Conservation (phyloP, 1,140 invertebrate species). For the Nasonia longicornis region DNA sequence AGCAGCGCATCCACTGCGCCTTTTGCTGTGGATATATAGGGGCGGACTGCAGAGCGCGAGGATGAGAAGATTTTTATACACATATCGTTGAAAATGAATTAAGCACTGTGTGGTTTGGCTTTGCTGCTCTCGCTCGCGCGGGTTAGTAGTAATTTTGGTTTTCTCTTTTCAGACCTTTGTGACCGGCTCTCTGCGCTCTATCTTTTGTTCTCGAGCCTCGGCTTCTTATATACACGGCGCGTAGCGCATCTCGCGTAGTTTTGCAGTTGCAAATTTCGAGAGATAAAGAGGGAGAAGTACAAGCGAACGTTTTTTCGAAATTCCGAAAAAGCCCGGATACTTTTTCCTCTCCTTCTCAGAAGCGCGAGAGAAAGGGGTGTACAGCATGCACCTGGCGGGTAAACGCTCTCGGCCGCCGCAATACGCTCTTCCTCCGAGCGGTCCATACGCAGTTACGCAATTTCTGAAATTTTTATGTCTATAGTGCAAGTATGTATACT, state of each 20-base stretch:
- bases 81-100: slow-evolving; percentile 17
- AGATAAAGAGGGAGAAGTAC: too few relatives aligned
- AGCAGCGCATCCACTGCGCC: not conserved
- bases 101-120: slow-evolving; percentile 5
- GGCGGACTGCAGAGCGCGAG: slow-evolving; percentile 4
- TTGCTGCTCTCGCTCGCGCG: not conserved
- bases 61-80: slow-evolving; percentile 37
- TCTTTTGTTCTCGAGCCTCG: not conserved
- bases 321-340: not conserved
- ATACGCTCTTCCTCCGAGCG: not conserved
- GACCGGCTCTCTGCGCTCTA: not conserved
- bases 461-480: too few relatives aligned
- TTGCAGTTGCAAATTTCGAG: not conserved
- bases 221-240: too few relatives aligned
- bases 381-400: not conserved
- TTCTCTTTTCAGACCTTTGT: not conserved
- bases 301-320: not conserved
- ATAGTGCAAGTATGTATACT: too few relatives aligned
- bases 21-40: not conserved
- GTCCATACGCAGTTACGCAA: not conserved
- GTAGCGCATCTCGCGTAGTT: not conserved
- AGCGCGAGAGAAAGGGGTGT: not conserved
- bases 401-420: not conserved
- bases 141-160: slow-evolving; percentile 14
- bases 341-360: not conserved